Evolutionary conservation across 2,888 invertebrate genomes (phyloP).

Genomic region (Drosophila imparisetae): DNA sequence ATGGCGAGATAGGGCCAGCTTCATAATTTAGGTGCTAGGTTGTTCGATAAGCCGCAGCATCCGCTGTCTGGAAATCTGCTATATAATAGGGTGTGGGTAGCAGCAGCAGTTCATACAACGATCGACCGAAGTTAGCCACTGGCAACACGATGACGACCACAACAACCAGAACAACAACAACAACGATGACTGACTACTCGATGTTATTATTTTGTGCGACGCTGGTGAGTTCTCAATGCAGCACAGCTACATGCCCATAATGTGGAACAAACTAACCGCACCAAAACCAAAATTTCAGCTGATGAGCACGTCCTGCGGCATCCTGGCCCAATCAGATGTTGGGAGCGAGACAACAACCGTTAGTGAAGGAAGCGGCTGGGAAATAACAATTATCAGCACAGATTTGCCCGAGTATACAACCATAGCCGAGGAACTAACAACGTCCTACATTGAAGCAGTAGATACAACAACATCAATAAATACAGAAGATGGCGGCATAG

Average conservation of each 20-base stretch:
- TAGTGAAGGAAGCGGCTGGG: constrained; percentile 65
- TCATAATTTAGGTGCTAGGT: constrained; percentile 35
- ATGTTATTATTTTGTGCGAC: constrained; percentile 58
- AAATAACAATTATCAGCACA: constrained; percentile 9
- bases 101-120: constrained; percentile 69
- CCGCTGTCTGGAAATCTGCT: constrained; percentile 48
- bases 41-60: constrained; percentile 70
- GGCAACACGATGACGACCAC: constrained; percentile 69
- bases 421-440: constrained; percentile 2
- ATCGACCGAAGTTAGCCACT: constrained; percentile 78
- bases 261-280: constrained; percentile 33
- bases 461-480: constrained; percentile 20
- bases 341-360: constrained; percentile 45
- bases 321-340: constrained; percentile 50
- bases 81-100: constrained; percentile 53
- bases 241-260: background rate
- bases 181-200: constrained; percentile 43
- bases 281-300: constrained; percentile 51
- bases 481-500: background rate
- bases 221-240: constrained; percentile 55
- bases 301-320: constrained; percentile 64
- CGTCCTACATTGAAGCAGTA: constrained; percentile 8
- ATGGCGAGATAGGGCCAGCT: constrained; percentile 43
- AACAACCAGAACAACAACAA: constrained; percentile 36
- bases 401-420: constrained; percentile 12